phyloP scores from a whole-genome alignment of 2,888 invertebrate genomes.

The Cepaea hortensis region DNA sequence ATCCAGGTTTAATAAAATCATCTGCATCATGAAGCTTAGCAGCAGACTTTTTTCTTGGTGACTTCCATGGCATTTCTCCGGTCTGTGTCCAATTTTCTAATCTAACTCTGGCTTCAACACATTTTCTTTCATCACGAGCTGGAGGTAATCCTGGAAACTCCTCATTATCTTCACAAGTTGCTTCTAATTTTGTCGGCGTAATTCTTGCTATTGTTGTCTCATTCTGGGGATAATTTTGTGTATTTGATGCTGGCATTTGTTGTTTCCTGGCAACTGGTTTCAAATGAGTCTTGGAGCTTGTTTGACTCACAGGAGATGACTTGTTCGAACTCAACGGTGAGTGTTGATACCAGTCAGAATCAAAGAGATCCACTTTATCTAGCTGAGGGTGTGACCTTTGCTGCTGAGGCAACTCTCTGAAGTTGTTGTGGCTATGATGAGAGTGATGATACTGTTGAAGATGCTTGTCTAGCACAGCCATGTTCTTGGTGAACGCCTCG shows the following conservation, averaged over 20 bases:
- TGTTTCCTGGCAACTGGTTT: not conserved
- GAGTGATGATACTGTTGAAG: not conserved
- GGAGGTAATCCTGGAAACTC: not conserved
- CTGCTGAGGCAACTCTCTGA: not conserved
- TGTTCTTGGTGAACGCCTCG: no score
- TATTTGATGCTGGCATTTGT: not conserved
- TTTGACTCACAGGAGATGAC: not conserved
- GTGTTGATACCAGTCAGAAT: slow-evolving; percentile 4
- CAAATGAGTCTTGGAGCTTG: not conserved
- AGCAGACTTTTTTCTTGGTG: not conserved
- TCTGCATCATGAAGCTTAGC: not conserved
- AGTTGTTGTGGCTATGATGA: not conserved
- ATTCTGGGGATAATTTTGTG: not conserved
- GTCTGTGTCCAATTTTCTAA: slow-evolving; percentile 40
- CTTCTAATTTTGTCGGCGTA: not conserved
- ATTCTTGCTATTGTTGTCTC: not conserved
- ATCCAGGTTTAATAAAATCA: slow-evolving; percentile 32
- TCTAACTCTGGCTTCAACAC: slow-evolving; percentile 32
- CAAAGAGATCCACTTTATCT: slow-evolving; percentile 41
- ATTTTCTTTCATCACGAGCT: slow-evolving; percentile 36
- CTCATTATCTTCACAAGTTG: not conserved
- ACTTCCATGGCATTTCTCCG: slow-evolving; percentile 46
- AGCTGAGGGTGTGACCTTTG: slow-evolving; percentile 24
- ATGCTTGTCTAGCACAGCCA: not conserved
- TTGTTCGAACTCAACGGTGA: slow-evolving; percentile 31